Base-by-base conservation (phyloP, 2,888 invertebrate genomes). In the Coelopa pilipes region DNA sequence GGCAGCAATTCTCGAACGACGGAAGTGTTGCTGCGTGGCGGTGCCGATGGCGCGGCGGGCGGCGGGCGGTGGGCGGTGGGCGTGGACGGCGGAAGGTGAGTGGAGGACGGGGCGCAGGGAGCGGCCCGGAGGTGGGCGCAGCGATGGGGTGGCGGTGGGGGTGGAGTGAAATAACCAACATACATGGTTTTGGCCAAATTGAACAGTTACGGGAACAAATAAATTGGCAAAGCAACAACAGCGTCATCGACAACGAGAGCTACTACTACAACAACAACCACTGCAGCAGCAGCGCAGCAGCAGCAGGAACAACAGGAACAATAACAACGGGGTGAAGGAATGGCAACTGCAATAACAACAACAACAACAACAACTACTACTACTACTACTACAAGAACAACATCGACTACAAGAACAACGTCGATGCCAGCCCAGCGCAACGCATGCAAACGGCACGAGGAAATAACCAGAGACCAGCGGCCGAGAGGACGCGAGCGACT, bases 161-260 rank as follows among this genome's bases (percentile, higher is more conserved):
- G 34, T 45, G 57, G 69, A 63, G 15, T 62, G 70, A 70, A 63
- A 70, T 63, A 70, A 70, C 62, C 70, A 45, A 53, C 62, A 70
- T 71, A 46, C 46, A 65, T 50, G 55, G 19, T 55, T 70, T 53
- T 63, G 71, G 65, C 65, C 63, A 71, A 71, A 71, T 71, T 71
- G 63, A 71, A 71, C 65, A 55, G 65, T 55, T 53, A 65, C 71
- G 50, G 55, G 19, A 65, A 71, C 71, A 63, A 63, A 71, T 65
- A 46, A 65, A 71, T 71, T 71, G 71, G 65, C 63, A 55, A 53
- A 63, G 53, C 50, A 71, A 62, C 60, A 70, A 70, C 21, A 49
- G n/a, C 65, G 47, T 17, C 46, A 19, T 34, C 34, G 34, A 34
- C 34, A 34, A 34, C 34, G 34, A 34, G 34, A 34, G 34, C 34